phyloP scores from a whole-genome alignment of 2,113 vertebrate genomes.

The Gulo gulo region DNA sequence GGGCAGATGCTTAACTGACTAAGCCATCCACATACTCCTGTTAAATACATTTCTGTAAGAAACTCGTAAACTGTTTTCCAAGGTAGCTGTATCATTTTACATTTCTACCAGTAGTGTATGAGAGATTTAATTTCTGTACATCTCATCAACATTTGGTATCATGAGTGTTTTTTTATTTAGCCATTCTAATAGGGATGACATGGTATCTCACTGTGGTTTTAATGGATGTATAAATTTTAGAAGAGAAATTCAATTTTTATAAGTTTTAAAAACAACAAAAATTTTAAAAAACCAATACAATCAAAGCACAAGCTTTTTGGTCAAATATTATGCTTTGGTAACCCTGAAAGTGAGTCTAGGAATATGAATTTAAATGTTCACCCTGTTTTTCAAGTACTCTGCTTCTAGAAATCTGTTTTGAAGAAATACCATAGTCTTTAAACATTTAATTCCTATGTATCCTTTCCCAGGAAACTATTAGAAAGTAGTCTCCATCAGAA shows the following conservation, averaged over 20 bases:
- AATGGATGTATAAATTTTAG: neutral
- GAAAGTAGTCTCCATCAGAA: neutral
- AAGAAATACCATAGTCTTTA: neutral
- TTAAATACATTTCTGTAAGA: neutral
- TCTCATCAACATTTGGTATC: neutral
- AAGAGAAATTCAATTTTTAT: neutral
- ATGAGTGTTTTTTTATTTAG: neutral
- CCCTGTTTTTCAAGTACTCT: neutral
- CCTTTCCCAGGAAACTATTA: neutral
- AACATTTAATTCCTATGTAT: neutral
- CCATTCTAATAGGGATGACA: neutral
- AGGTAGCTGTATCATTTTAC: neutral
- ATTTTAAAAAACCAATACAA: neutral
- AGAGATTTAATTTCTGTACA: neutral
- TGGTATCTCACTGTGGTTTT: neutral
- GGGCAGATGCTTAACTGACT: neutral
- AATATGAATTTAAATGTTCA: neutral
- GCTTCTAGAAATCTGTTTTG: neutral
- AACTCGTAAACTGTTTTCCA: neutral
- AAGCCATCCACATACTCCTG: neutral
- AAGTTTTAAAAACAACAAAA: neutral
- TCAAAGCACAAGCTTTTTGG: neutral
- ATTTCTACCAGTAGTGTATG: neutral
- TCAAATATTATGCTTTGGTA: neutral
- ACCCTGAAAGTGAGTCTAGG: neutral